phyloP scores from a whole-genome alignment of 1,140 invertebrate genomes.

The Heliothis subflexa region DNA sequence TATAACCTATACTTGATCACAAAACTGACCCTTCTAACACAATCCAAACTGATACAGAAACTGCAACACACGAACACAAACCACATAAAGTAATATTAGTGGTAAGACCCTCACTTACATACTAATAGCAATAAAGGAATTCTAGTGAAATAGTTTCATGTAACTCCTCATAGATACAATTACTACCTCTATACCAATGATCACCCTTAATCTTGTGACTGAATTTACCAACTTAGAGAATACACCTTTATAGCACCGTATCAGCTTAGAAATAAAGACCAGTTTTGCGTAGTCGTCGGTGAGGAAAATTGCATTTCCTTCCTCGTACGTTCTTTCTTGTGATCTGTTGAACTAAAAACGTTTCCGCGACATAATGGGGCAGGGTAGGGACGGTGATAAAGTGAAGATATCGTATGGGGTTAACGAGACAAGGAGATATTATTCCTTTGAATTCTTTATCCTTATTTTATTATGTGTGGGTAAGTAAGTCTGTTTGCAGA shows the following conservation, averaged over 20 bases:
- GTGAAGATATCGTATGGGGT: slow-evolving; percentile 38
- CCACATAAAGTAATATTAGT: slow-evolving; percentile 10
- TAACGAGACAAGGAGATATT: slow-evolving; percentile 47
- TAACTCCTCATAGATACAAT: slow-evolving; percentile 48
- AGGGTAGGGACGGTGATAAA: slow-evolving; percentile 42
- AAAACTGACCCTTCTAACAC: not conserved
- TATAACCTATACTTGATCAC: not conserved
- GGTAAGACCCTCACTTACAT: slow-evolving; percentile 23
- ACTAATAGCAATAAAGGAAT: slow-evolving; percentile 36
- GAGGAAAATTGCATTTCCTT: slow-evolving; percentile 21
- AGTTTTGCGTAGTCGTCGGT: not conserved
- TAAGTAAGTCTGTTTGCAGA: no score
- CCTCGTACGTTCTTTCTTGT: slow-evolving; percentile 55
- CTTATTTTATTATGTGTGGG: not conserved
- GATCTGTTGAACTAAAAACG: slow-evolving; percentile 58
- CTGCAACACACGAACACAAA: slow-evolving; percentile 1
- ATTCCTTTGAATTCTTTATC: slow-evolving; percentile 23
- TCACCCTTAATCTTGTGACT: slow-evolving; percentile 42
- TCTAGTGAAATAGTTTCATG: slow-evolving; percentile 35
- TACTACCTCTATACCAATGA: slow-evolving; percentile 46
- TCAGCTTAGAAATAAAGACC: not conserved
- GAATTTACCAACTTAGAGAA: slow-evolving; percentile 13
- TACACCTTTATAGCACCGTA: not conserved
- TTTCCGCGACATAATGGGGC: slow-evolving; percentile 43
- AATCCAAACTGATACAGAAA: not conserved